Percentiles rank a stretch among this genome's conserved stretches.
phyloP scores from a whole-genome alignment of 2,797 vertebrate species.

The Eupleurogrammus muticus region DNA sequence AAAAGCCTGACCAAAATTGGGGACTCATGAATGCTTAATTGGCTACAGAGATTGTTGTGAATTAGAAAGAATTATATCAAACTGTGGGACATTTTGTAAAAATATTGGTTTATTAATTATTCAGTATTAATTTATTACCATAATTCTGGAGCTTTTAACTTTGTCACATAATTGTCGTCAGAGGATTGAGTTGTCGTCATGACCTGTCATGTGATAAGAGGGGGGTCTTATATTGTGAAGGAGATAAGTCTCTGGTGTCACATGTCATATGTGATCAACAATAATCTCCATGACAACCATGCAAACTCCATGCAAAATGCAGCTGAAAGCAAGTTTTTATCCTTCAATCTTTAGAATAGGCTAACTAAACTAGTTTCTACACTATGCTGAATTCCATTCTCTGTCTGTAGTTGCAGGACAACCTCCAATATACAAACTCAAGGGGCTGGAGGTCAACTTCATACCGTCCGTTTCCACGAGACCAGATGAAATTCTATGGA shows the following conservation, averaged over 20 bases:
- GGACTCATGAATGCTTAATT: too few species aligned
- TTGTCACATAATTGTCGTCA: too few species aligned
- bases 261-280: neutral
- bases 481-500: conserved; percentile 71
- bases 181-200: too few species aligned
- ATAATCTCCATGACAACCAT: neutral
- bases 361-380: neutral
- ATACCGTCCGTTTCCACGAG: rapidly evolving
- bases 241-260: too few species aligned
- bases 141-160: too few species aligned
- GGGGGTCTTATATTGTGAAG: too few species aligned
- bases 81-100: too few species aligned
- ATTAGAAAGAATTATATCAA: neutral
- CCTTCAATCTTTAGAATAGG: neutral
- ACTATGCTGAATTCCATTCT: neutral
- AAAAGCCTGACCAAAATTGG: too few species aligned
- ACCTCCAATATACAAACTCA: conserved; percentile 12
- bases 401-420: conserved; percentile 47
- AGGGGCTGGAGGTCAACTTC: neutral
- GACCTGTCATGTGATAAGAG: too few species aligned
- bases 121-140: too few species aligned
- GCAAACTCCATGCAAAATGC: neutral
- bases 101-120: too few species aligned
- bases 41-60: neutral
- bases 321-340: neutral